Evolutionary conservation across 2,797 vertebrate species (phyloP), one percentile per base, ranked within the genome.

Genomic region (Nyctibius grandis): DNA sequence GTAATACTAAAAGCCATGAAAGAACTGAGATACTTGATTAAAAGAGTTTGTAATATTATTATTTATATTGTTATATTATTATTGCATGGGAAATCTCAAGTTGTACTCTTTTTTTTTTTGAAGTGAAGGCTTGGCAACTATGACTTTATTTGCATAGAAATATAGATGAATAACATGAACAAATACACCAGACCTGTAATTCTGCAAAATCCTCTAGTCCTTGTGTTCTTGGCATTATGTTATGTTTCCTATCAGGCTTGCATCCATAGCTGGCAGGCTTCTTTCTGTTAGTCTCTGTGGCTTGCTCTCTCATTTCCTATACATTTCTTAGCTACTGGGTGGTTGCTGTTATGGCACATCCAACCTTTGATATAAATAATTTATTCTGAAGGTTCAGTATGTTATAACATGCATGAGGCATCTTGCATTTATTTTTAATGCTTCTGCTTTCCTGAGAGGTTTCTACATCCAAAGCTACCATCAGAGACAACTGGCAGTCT

Each of bases 351-450:
- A 92, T 94, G 88, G 72, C 34, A 4, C 69, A 91, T 91, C 67
- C 65, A 96, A 82, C 93, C 87, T 92, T 95, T 74, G 33, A 26
- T 81, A 94, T 96, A 96, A 97, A 97, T 96, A 90, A 96, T 96
- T 94, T 93, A 96, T 92, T 95, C 85, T 60, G 28, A 95, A 94
- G 64, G 88, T 91, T 97, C 94, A 75, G 74, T 92, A 56, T 81
- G 60, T 93, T 96, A 80, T 89, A 96, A 92, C 23, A 17, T 79
- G 53, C 50, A 57, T 80, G 90, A 88, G 80, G 85, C 53, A 85
- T 89, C 84, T 63, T 61, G 67, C 78, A 96, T 96, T 95, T 97
- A 97, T 97, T 97, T 97, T 94, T 95, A 95, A 96, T 95, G 68
- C 48, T 75, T 87, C 78, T 87, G 40, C 73, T 93, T 93, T 91